A percentile compares a stretch with the other conserved stretches of the same genome.
Conservation (phyloP, 2,888 invertebrate genomes). For the Caenorhabditis doughertyi region DNA sequence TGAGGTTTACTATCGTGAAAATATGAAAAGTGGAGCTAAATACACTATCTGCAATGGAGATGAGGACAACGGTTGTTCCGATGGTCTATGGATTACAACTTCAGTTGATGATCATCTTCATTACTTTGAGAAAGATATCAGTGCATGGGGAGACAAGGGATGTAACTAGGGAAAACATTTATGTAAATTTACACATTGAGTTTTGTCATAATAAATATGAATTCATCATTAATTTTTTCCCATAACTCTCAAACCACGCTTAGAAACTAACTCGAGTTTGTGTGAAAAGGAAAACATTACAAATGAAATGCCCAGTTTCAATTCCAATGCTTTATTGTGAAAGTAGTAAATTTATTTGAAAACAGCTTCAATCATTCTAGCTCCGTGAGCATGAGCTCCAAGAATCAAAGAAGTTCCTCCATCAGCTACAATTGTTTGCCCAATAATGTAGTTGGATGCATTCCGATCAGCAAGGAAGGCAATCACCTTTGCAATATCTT, state of each 20-base stretch:
- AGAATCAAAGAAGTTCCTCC: constrained; percentile 41
- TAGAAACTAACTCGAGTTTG: too few relatives aligned
- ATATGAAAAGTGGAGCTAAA: constrained; percentile 62
- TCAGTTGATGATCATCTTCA: constrained; percentile 77
- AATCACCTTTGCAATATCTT: constrained; percentile 60
- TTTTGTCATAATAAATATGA: constrained; percentile 53
- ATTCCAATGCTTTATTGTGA: too few relatives aligned
- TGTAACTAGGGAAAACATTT: constrained; percentile 56
- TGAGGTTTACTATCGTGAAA: constrained; percentile 71
- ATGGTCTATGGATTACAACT: constrained; percentile 71
- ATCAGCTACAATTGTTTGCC: constrained; percentile 62
- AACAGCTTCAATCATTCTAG: constrained; percentile 27
- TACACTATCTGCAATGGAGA: constrained; percentile 61
- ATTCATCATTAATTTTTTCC: neutral
- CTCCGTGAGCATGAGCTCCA: constrained; percentile 44
- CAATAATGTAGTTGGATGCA: constrained; percentile 61
- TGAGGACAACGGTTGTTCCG: constrained; percentile 72
- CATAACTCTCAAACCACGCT: too few relatives aligned
- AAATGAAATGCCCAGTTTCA: neutral
- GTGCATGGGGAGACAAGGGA: constrained; percentile 73
- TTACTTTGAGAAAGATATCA: constrained; percentile 74
- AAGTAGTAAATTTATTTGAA: constrained; percentile 24
- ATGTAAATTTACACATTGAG: neutral
- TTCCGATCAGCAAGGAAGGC: constrained; percentile 62
- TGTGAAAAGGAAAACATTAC: neutral